These are phyloP conservation scores for Phrynosoma platyrhinos DNA, from an alignment of 2,113 vertebrate genomes.

Conservation along the genomic window DNA sequence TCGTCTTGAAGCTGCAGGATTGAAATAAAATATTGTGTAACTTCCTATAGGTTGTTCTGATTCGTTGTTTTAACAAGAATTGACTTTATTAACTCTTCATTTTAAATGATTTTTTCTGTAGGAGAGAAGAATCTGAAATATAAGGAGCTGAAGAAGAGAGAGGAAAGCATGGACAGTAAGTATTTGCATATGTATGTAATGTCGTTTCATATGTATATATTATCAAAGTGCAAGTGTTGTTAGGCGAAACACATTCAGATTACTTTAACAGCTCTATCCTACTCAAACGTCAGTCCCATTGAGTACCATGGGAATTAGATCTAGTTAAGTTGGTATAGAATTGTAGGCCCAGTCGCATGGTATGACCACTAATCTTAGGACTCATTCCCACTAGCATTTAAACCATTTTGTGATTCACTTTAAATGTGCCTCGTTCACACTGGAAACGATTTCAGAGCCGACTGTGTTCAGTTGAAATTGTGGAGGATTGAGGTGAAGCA, in stretches of 20 bases:
- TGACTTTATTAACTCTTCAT: not conserved
- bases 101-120: conserved; percentile 65
- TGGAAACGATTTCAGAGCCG: too few relatives aligned
- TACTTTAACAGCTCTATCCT: not conserved
- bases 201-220: not conserved
- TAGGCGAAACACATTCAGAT: not conserved
- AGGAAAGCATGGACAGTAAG: conserved; percentile 95
- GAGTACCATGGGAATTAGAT: not conserved
- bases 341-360: not conserved
- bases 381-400: not conserved
- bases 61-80: not conserved
- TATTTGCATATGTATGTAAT: conserved; percentile 50
- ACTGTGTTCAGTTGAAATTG: too few relatives aligned
- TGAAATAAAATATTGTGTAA: not conserved
- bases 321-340: not conserved
- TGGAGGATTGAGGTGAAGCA: too few relatives aligned
- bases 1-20: not conserved
- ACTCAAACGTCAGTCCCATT: not conserved
- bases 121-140: conserved; percentile 94
- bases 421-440: too few relatives aligned
- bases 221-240: not conserved
- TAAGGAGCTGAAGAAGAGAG: conserved; percentile 91
- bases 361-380: not conserved
- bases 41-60: not conserved
- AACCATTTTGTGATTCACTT: not conserved